These are phyloP conservation scores for Dastarcus helophoroides DNA, from an alignment of 2,888 invertebrate genomes.

Conservation along the genomic window DNA sequence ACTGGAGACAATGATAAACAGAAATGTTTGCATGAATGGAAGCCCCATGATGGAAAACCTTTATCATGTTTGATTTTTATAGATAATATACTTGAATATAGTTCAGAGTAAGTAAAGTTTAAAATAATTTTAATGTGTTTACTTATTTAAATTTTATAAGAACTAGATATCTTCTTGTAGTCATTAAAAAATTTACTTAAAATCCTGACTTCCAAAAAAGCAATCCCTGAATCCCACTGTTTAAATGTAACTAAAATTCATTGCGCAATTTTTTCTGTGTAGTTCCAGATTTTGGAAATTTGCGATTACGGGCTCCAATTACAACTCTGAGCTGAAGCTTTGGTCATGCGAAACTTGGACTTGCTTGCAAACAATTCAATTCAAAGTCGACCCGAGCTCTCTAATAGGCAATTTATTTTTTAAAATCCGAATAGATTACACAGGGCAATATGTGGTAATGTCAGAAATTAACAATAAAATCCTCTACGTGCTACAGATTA, in stretches of 20 bases:
- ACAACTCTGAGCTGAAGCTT: conserved; percentile 80
- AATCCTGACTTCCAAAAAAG: too few relatives aligned
- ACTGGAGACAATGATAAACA: conserved; percentile 57
- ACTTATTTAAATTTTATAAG: conserved; percentile 3
- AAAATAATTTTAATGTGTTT: conserved; percentile 3
- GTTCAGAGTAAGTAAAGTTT: conserved; percentile 52
- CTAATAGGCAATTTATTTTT: conserved; percentile 41
- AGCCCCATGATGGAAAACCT: conserved; percentile 79
- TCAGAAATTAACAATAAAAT: conserved; percentile 79
- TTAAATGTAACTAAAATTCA: too few relatives aligned
- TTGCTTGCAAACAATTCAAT: conserved; percentile 78
- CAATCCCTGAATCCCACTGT: too few relatives aligned
- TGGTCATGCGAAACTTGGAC: conserved; percentile 95
- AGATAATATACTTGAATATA: conserved; percentile 76
- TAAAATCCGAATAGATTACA: conserved; percentile 73
- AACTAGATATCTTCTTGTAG: neutral
- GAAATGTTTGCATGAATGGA: conserved; percentile 85
- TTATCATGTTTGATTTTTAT: conserved; percentile 86
- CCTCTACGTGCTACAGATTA: conserved; percentile 69
- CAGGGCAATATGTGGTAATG: conserved; percentile 74
- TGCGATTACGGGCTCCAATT: conserved; percentile 81
- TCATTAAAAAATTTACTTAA: neutral
- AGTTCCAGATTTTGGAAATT: conserved; percentile 88
- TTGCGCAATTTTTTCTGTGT: too few relatives aligned
- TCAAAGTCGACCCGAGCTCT: conserved; percentile 43